Percentiles rank a stretch among this genome's conserved stretches.
phyloP scores from a whole-genome alignment of 2,113 vertebrate genomes.

The Typhlomys cinereus region DNA sequence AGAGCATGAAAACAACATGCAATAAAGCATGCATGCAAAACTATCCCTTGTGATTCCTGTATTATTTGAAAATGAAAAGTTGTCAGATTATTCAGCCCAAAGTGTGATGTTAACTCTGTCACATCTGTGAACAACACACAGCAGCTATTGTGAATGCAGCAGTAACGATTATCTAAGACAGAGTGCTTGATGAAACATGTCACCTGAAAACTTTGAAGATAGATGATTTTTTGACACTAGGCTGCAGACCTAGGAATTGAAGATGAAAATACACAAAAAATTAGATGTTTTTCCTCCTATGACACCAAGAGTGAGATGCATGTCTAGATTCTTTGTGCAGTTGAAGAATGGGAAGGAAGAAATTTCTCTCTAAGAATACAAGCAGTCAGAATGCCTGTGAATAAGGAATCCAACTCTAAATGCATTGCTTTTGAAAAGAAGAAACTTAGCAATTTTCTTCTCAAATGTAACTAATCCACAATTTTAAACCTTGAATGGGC shows the following conservation, averaged over 20 bases:
- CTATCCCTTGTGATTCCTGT: constrained; percentile 14
- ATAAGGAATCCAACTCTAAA: not conserved
- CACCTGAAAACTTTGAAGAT: constrained; percentile 42
- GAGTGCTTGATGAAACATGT: constrained; percentile 49
- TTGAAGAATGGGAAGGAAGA: constrained; percentile 37
- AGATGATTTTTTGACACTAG: constrained; percentile 47
- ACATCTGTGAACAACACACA: constrained; percentile 29
- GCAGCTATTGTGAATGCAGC: not conserved
- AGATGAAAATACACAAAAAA: constrained; percentile 18
- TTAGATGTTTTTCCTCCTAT: not conserved
- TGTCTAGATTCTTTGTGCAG: constrained; percentile 4
- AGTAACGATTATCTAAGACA: not conserved
- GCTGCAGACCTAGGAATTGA: constrained; percentile 14
- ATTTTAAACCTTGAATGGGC: constrained; percentile 56
- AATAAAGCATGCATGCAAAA: constrained; percentile 70
- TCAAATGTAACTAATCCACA: not conserved
- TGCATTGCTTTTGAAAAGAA: constrained; percentile 2
- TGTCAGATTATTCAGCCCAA: constrained; percentile 65
- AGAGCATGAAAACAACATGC: constrained; percentile 61
- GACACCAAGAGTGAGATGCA: constrained; percentile 7
- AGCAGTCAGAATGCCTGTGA: not conserved
- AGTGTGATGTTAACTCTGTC: constrained; percentile 55
- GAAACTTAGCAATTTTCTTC: constrained; percentile 23
- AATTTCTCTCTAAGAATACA: constrained; percentile 15
- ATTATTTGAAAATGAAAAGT: constrained; percentile 70